Conservation (phyloP, 2,113 vertebrate genomes). For the Heterotilapia buettikoferi region DNA sequence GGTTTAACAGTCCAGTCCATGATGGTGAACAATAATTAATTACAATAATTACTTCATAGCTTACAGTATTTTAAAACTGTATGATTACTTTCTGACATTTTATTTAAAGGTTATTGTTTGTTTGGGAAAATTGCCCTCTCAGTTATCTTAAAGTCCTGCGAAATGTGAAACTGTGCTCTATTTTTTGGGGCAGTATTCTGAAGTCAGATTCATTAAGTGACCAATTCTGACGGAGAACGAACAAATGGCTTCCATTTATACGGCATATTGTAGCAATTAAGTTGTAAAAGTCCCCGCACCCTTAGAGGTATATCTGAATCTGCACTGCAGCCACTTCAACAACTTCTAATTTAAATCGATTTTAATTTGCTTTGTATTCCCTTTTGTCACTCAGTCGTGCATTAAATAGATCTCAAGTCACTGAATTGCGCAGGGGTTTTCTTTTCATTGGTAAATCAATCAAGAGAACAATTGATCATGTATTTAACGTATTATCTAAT, state of each 20-base stretch:
- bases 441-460: neutral
- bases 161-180: neutral
- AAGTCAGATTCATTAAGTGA: neutral
- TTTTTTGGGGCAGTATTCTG: neutral
- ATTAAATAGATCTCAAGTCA: slow-evolving; percentile 3
- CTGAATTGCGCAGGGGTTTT: neutral
- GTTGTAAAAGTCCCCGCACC: neutral
- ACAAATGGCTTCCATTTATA: neutral
- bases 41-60: neutral
- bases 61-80: neutral
- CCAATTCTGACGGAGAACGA: neutral
- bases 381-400: neutral
- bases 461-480: neutral
- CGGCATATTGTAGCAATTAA: neutral
- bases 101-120: neutral
- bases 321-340: neutral
- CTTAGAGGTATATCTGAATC: neutral
- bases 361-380: neutral
- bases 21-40: neutral
- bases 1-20: neutral
- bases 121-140: neutral
- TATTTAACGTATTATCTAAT: neutral
- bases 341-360: neutral
- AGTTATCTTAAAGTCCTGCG: neutral
- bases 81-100: neutral